Evolutionary conservation across 2,888 invertebrate genomes (phyloP).

Genomic region (Phorcus lineatus): DNA sequence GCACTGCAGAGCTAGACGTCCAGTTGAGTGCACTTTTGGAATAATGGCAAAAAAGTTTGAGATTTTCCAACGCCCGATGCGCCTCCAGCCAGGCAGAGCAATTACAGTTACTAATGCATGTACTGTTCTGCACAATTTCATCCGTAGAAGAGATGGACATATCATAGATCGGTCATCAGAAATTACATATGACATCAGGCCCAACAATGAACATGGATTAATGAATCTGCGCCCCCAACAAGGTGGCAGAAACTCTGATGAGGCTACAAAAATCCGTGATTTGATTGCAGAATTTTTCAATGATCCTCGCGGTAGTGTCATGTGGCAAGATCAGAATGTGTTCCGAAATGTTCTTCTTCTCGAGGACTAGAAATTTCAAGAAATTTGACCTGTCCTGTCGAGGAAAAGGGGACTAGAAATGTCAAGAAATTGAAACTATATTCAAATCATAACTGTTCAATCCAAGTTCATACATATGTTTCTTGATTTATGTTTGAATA

Average conservation of each 20-base stretch:
- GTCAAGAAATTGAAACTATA: conserved; percentile 10
- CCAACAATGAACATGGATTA: background rate
- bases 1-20: conserved; percentile 2
- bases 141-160: conserved; percentile 11
- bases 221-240: background rate
- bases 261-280: conserved; percentile 4
- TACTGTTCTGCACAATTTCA: conserved; percentile 13
- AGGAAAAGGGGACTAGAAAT: background rate
- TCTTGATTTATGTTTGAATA: background rate
- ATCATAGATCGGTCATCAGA: conserved; percentile 4
- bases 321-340: background rate
- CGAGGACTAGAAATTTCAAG: background rate
- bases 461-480: conserved; percentile 21
- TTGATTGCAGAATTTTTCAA: background rate
- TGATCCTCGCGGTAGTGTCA: background rate
- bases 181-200: background rate
- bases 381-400: background rate
- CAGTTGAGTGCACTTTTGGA: conserved; percentile 19
- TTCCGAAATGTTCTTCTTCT: background rate
- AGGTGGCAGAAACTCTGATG: background rate
- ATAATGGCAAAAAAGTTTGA: conserved; percentile 9
- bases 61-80: conserved; percentile 17
- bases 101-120: conserved; percentile 9
- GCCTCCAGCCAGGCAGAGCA: background rate
- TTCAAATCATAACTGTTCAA: conserved; percentile 2